Evolutionary conservation across 2,888 invertebrate species (phyloP).

Genomic region (Allacma fusca): DNA sequence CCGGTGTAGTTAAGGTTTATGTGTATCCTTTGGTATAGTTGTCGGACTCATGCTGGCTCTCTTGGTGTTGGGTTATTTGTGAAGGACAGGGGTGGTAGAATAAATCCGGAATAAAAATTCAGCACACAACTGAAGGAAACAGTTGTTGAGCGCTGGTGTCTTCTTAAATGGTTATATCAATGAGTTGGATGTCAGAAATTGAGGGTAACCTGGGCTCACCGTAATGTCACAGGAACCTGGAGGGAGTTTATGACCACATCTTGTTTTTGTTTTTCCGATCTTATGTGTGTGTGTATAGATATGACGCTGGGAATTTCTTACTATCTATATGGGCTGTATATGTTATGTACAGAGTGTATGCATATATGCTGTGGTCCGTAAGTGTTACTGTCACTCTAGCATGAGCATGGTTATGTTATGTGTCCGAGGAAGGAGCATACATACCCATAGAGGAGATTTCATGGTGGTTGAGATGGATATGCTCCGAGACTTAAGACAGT

Average conservation of each 20-base stretch:
- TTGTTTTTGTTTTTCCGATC: constrained; percentile 15
- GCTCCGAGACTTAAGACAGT: neutral
- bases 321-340: too few relatives aligned
- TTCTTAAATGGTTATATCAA: constrained; percentile 28
- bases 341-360: too few relatives aligned
- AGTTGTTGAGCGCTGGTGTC: constrained; percentile 22
- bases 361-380: too few relatives aligned
- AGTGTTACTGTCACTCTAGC: too few relatives aligned
- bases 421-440: too few relatives aligned
- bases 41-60: constrained; percentile 31
- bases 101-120: constrained; percentile 39
- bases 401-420: too few relatives aligned
- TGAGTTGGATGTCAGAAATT: constrained; percentile 19
- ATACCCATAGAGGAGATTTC: too few relatives aligned
- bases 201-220: constrained; percentile 16
- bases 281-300: neutral
- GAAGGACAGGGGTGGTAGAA: constrained; percentile 6
- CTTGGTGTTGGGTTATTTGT: constrained; percentile 1
- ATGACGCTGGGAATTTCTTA: too few relatives aligned
- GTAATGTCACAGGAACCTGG: constrained; percentile 22
- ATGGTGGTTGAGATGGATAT: neutral
- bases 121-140: constrained; percentile 31
- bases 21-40: neutral
- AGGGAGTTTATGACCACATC: constrained; percentile 21
- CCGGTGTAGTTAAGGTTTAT: neutral